phyloP scores from a whole-genome alignment of 2,888 invertebrate species.

The Crossocerus cetratus region DNA sequence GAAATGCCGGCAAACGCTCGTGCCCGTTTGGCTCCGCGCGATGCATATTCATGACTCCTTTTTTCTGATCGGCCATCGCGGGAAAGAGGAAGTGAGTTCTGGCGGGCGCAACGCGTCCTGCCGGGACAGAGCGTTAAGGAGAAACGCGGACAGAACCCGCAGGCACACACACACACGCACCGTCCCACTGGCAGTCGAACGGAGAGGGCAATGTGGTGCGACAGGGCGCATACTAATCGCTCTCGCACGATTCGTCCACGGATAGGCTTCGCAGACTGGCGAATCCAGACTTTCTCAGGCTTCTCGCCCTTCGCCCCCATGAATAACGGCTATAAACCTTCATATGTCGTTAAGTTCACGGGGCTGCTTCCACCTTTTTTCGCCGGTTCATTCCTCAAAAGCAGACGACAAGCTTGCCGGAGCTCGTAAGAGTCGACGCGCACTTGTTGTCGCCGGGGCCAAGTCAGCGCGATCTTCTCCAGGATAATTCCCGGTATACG shows the following conservation, averaged over 20 bases:
- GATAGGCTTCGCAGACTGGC: slow-evolving; percentile 52
- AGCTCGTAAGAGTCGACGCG: not conserved
- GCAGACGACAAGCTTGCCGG: not conserved
- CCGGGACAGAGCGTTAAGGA: slow-evolving; percentile 58
- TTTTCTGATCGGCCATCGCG: slow-evolving; percentile 73
- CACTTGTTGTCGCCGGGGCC: slow-evolving; percentile 21
- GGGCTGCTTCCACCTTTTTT: not conserved
- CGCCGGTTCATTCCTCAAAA: not conserved
- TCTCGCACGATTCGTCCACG: slow-evolving; percentile 44
- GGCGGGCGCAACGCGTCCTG: slow-evolving; percentile 63
- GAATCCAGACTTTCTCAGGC: slow-evolving; percentile 7
- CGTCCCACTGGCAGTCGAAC: slow-evolving; percentile 19
- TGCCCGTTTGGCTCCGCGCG: slow-evolving; percentile 42
- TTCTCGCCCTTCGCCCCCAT: not conserved
- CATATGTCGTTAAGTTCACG: not conserved
- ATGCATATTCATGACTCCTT: slow-evolving; percentile 74
- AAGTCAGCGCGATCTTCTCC: slow-evolving; percentile 20
- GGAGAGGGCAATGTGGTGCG: slow-evolving; percentile 64
- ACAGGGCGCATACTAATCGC: slow-evolving; percentile 73
- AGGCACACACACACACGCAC: not conserved
- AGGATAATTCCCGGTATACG: slow-evolving; percentile 36
- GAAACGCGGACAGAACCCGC: slow-evolving; percentile 25
- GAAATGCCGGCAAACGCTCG: slow-evolving; percentile 59
- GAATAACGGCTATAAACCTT: not conserved
- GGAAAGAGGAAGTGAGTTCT: slow-evolving; percentile 73